Percentiles rank a stretch among this genome's conserved stretches.
Conservation (phyloP, 2,113 vertebrate genomes). For the Pyrgilauda ruficollis region DNA sequence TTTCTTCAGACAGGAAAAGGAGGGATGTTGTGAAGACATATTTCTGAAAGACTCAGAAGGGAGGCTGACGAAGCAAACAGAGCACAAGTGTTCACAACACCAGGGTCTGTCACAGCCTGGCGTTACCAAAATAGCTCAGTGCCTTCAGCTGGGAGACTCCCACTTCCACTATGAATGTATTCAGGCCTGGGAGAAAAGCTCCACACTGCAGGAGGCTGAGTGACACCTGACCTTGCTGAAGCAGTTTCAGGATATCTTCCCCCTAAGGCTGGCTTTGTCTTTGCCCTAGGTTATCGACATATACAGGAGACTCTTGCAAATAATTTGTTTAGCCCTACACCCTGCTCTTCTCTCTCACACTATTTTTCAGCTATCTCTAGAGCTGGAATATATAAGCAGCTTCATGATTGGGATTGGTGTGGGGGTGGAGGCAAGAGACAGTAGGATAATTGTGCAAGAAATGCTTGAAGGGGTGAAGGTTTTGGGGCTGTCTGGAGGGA, state of each 20-base stretch:
- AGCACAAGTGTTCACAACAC: background rate
- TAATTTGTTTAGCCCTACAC: background rate
- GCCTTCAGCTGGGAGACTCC: background rate
- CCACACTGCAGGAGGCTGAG: background rate
- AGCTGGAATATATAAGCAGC: background rate
- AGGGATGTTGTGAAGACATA: background rate
- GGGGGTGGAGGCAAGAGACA: background rate
- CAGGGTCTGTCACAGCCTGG: background rate
- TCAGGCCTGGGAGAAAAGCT: background rate
- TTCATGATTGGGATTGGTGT: background rate
- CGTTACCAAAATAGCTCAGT: background rate
- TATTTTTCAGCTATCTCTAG: background rate
- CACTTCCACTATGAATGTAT: background rate
- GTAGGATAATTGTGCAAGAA: background rate
- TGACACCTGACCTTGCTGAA: background rate
- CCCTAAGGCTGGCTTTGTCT: background rate
- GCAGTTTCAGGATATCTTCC: background rate
- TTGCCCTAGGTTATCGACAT: background rate
- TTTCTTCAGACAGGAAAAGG: background rate
- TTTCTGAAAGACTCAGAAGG: conserved; percentile 30
- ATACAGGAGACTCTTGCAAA: background rate
- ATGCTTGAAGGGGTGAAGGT: background rate
- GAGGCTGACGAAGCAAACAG: background rate
- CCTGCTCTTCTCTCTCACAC: background rate
- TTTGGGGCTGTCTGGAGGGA: background rate